phyloP scores from a whole-genome alignment of 2,797 vertebrate genomes.

The Sternotherus odoratus region DNA sequence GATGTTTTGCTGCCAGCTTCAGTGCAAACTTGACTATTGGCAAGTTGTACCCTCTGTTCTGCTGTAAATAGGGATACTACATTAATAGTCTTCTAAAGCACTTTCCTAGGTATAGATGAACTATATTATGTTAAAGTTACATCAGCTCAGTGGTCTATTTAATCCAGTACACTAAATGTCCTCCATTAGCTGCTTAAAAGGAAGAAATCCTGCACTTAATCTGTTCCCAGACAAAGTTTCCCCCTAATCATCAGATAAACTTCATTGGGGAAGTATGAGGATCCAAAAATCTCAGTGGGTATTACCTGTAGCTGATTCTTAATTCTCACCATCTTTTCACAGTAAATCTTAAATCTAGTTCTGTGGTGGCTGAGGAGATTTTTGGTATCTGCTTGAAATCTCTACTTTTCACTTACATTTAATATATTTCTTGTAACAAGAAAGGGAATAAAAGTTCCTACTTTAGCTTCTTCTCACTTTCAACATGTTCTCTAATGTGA shows the following conservation, averaged over 20 bases:
- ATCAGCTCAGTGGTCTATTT: neutral
- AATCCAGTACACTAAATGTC: neutral
- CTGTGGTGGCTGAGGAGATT: neutral
- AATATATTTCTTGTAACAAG: neutral
- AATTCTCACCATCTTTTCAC: neutral
- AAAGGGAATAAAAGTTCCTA: neutral
- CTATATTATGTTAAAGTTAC: rapidly evolving
- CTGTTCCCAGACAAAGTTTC: neutral
- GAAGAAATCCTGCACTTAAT: neutral
- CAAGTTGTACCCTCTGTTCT: neutral
- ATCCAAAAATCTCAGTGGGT: neutral
- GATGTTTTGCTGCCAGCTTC: neutral
- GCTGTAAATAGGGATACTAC: neutral
- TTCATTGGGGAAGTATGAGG: neutral
- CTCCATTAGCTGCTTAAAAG: neutral
- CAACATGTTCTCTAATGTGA: neutral
- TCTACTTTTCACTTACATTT: neutral
- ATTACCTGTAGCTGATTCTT: neutral
- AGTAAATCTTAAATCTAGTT: neutral
- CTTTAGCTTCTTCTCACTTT: neutral
- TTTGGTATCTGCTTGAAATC: neutral
- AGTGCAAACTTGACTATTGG: neutral
- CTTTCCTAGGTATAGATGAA: neutral
- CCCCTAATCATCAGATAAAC: neutral
- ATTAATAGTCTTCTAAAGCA: neutral